A percentile compares a stretch with the other conserved stretches of the same genome.
phyloP scores from a whole-genome alignment of 2,888 invertebrate species.

The Tolmerus cingulatus region DNA sequence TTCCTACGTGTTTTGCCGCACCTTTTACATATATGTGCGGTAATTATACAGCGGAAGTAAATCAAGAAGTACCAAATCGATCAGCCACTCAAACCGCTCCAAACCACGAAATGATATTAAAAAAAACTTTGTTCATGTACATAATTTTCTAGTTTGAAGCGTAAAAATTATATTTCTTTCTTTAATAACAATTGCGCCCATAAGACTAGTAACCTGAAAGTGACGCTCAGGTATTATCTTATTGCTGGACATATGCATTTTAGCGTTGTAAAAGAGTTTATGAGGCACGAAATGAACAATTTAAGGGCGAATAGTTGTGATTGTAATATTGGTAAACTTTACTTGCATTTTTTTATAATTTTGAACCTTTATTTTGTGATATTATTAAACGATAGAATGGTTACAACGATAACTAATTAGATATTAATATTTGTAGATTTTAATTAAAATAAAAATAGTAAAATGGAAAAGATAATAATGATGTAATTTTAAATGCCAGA shows the following conservation, averaged over 20 bases:
- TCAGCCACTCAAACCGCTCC: background rate
- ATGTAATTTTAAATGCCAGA: too few species aligned
- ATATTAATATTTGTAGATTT: too few species aligned
- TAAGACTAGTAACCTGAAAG: background rate
- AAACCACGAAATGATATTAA: background rate
- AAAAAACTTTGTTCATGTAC: background rate
- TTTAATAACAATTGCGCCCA: background rate
- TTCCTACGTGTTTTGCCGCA: background rate
- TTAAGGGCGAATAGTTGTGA: background rate
- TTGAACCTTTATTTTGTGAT: background rate
- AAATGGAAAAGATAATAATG: too few species aligned
- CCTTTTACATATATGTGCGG: background rate
- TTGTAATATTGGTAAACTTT: background rate
- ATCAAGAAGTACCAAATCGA: background rate
- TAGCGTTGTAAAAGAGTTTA: background rate
- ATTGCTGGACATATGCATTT: background rate
- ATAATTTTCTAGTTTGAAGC: background rate
- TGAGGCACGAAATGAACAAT: background rate
- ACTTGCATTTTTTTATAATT: background rate
- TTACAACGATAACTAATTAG: background rate
- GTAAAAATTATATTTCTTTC: background rate
- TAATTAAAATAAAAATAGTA: too few species aligned
- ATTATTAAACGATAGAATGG: background rate
- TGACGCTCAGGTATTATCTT: background rate
- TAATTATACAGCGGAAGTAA: background rate